Conservation (phyloP, 1,140 invertebrate species). For the Liolophura sinensis region DNA sequence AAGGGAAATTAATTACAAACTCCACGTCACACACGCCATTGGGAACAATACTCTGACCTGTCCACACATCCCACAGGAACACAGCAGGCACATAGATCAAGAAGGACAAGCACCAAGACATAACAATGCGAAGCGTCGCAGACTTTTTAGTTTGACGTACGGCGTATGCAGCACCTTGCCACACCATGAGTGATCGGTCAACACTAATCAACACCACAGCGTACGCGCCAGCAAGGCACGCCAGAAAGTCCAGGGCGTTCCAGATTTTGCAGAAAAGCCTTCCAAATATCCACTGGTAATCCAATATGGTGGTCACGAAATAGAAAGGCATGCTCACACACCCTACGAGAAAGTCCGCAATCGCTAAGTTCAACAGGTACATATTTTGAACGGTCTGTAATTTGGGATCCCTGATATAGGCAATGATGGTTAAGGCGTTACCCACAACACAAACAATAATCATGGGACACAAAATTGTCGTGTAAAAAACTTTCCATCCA, state of each 20-base stretch:
- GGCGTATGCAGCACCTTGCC: slow-evolving; percentile 22
- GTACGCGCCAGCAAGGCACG: slow-evolving; percentile 15
- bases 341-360: slow-evolving; percentile 41
- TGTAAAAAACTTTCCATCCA: no score
- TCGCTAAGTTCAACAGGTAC: slow-evolving; percentile 44
- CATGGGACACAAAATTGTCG: slow-evolving; percentile 1
- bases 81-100: slow-evolving; percentile 37
- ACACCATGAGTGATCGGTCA: slow-evolving; percentile 31
- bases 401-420: slow-evolving; percentile 35
- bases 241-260: slow-evolving; percentile 30
- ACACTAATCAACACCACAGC: slow-evolving; percentile 30
- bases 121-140: slow-evolving; percentile 17
- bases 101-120: slow-evolving; percentile 33
- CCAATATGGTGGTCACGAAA: slow-evolving; percentile 20
- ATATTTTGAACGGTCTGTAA: slow-evolving; percentile 41
- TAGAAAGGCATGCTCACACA: slow-evolving; percentile 38
- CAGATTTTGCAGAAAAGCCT: slow-evolving; percentile 36
- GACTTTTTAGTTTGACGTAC: slow-evolving; percentile 17
- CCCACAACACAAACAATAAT: slow-evolving; percentile 29
- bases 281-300: slow-evolving; percentile 33
- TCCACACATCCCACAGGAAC: slow-evolving; percentile 38
- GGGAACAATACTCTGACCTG: slow-evolving; percentile 17
- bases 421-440: slow-evolving; percentile 38
- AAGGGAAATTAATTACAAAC: slow-evolving; percentile 28
- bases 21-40: slow-evolving; percentile 33